Conservation (phyloP, 2,797 vertebrate species). For the Phrynocephalus forsythii region DNA sequence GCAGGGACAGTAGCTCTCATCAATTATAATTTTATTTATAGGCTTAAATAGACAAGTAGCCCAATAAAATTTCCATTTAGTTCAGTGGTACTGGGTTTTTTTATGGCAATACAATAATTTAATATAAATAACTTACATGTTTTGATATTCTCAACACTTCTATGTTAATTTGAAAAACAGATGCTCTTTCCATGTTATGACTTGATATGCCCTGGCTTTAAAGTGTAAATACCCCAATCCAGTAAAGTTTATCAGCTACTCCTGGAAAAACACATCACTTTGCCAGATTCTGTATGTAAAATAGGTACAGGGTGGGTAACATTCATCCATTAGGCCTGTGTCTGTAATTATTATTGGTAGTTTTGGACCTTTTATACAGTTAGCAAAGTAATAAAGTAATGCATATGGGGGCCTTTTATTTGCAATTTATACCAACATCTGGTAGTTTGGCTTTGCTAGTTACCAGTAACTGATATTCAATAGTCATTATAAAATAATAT, state of each 20-base stretch:
- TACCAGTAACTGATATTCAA: not conserved
- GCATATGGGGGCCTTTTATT: too few species aligned
- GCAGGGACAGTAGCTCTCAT: not conserved
- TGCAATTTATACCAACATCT: not conserved
- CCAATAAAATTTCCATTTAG: constrained; percentile 9
- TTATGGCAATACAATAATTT: too few species aligned
- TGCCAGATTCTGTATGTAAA: not conserved
- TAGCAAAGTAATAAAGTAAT: not conserved
- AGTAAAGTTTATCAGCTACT: not conserved
- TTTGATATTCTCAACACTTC: not conserved
- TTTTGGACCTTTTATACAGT: not conserved
- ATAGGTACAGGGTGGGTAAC: not conserved
- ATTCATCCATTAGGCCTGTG: not conserved
- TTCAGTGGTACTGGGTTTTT: constrained; percentile 8
- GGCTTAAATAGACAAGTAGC: not conserved
- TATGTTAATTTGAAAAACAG: not conserved
- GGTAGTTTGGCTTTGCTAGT: not conserved
- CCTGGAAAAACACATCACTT: not conserved
- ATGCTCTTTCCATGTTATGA: not conserved
- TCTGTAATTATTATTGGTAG: not conserved
- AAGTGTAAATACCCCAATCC: not conserved
- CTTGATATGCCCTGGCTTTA: not conserved
- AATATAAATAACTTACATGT: not conserved
- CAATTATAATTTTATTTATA: not conserved
- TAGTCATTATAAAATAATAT: not conserved